These are phyloP conservation scores for Sternotherus odoratus DNA, from an alignment of 2,797 vertebrate genomes.

Conservation along the genomic window DNA sequence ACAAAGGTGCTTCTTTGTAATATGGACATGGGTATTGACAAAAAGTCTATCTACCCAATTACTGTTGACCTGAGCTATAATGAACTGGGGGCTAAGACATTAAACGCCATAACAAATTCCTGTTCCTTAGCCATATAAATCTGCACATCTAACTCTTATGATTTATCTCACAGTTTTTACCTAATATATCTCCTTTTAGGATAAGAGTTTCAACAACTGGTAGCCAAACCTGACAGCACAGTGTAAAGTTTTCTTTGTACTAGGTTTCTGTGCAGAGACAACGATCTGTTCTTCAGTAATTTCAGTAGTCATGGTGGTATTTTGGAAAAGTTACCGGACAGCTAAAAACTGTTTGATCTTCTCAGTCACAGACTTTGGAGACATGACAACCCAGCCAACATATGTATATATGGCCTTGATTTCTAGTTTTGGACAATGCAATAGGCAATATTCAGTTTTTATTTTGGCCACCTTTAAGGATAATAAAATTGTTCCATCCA, in stretches of 20 bases:
- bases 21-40: background rate
- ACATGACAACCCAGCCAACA: background rate
- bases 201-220: background rate
- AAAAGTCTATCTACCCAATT: background rate
- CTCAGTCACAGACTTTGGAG: background rate
- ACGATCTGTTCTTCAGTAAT: background rate
- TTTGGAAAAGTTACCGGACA: background rate
- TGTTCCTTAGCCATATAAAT: background rate
- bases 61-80: fast-evolving
- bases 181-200: background rate
- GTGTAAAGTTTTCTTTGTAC: background rate
- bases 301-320: background rate
- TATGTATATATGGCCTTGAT: too few species aligned
- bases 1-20: background rate
- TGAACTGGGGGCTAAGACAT: background rate
- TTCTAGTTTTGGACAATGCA: background rate
- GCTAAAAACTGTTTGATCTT: background rate
- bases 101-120: background rate
- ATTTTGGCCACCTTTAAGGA: background rate
- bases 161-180: background rate
- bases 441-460: background rate
- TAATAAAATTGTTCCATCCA: fast-evolving
- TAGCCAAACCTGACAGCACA: background rate
- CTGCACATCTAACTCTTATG: background rate
- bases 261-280: background rate